Percentiles rank a stretch among this genome's conserved stretches.
Conservation (phyloP, 2,797 vertebrate genomes). For the Rhinogobio ventralis region DNA sequence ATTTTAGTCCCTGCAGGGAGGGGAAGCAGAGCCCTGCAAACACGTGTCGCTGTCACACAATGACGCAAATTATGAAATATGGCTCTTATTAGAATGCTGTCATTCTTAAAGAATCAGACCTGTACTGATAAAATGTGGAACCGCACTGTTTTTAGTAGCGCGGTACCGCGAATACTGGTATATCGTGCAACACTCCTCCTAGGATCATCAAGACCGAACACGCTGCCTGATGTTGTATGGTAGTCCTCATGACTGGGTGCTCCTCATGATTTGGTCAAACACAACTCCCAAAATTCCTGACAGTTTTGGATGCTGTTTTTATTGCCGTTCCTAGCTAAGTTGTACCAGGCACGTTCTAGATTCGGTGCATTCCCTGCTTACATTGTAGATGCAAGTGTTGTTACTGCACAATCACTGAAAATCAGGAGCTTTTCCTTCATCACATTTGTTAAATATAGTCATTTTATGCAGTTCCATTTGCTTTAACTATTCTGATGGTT, state of each 20-base stretch:
- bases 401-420: neutral
- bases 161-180: too few relatives aligned
- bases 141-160: too few relatives aligned
- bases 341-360: neutral
- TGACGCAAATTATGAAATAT: too few relatives aligned
- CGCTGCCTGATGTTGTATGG: neutral
- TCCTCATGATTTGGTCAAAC: neutral
- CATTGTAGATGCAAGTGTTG: neutral
- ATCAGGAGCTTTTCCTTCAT: neutral
- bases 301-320: neutral
- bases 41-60: too few relatives aligned
- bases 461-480: neutral
- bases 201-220: neutral
- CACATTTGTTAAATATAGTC: neutral
- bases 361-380: neutral
- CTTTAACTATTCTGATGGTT: neutral
- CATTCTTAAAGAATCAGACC: too few relatives aligned
- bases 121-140: too few relatives aligned
- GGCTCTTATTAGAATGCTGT: too few relatives aligned
- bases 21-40: too few relatives aligned
- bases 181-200: too few relatives aligned
- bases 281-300: slow-evolving; percentile 15
- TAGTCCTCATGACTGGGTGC: neutral
- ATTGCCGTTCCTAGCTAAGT: neutral
- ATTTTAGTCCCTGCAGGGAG: too few relatives aligned